Conservation (phyloP, 2,888 invertebrate species). For the Axea sp. region DNA sequence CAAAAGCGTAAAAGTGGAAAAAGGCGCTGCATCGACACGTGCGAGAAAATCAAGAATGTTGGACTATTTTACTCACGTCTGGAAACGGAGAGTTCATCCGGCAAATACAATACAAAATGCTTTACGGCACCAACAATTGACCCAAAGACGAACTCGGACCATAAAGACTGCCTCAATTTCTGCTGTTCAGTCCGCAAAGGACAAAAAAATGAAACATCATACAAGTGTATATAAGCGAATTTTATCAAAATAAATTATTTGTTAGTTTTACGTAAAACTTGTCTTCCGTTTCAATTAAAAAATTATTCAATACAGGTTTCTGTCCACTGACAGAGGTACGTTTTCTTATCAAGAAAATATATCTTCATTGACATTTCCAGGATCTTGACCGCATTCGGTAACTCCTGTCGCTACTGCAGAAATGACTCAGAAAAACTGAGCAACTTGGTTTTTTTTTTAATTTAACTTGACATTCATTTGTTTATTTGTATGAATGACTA, state of each 20-base stretch:
- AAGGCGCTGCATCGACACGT: constrained; percentile 77
- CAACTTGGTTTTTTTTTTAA: background rate
- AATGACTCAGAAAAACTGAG: background rate
- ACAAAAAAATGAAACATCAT: background rate
- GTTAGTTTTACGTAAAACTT: constrained; percentile 32
- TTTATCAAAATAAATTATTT: constrained; percentile 47
- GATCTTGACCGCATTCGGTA: constrained; percentile 8
- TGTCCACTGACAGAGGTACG: constrained; percentile 33
- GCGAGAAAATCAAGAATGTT: constrained; percentile 75
- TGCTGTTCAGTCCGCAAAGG: background rate
- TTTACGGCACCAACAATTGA: constrained; percentile 69
- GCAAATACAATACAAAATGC: constrained; percentile 75
- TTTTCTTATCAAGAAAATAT: background rate
- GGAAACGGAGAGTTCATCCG: constrained; percentile 75
- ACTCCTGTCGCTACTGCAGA: background rate
- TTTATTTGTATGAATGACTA: too few species aligned
- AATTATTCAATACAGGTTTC: constrained; percentile 2
- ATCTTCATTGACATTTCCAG: constrained; percentile 16
- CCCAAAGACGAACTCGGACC: constrained; percentile 21
- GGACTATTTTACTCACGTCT: constrained; percentile 74
- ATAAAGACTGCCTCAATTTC: constrained; percentile 2
- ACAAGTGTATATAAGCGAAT: constrained; percentile 34
- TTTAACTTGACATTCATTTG: too few species aligned
- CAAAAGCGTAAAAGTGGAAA: too few species aligned
- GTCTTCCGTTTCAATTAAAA: constrained; percentile 14